A percentile compares a stretch with the other conserved stretches of the same genome.
These are phyloP conservation scores for Cheilosia urbana DNA, from an alignment of 2,888 invertebrate genomes.

Conservation along the genomic window DNA sequence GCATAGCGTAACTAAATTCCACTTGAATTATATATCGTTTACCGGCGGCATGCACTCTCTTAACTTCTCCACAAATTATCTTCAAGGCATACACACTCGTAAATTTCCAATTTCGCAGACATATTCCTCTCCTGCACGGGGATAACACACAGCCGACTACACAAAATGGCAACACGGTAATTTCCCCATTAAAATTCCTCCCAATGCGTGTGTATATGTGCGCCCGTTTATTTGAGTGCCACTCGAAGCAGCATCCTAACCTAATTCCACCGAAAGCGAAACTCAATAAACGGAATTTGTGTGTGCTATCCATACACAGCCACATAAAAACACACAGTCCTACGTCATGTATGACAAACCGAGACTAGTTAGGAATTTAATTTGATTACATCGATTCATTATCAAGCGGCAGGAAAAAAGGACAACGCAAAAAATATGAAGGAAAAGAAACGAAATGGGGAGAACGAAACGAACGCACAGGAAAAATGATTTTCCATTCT, in stretches of 20 bases:
- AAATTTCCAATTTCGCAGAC: slow-evolving; percentile 61
- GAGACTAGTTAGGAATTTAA: slow-evolving; percentile 67
- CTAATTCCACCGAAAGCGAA: slow-evolving; percentile 65
- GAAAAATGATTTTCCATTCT: slow-evolving; percentile 32
- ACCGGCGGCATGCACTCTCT: slow-evolving; percentile 5
- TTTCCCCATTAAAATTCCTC: slow-evolving; percentile 66
- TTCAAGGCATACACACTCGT: slow-evolving; percentile 43
- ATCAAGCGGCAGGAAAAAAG: slow-evolving; percentile 44
- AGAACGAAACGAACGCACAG: slow-evolving; percentile 1
- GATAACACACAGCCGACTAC: not conserved
- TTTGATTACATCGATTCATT: slow-evolving; percentile 74
- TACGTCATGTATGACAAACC: slow-evolving; percentile 20
- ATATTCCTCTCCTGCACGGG: slow-evolving; percentile 1
- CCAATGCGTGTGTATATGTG: slow-evolving; percentile 26
- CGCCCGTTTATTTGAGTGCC: slow-evolving; percentile 17
- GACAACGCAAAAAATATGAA: not conserved
- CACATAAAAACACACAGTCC: slow-evolving; percentile 1
- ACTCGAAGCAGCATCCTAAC: slow-evolving; percentile 42
- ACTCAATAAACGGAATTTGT: slow-evolving; percentile 65
- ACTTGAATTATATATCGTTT: slow-evolving; percentile 43
- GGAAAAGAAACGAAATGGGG: not conserved
- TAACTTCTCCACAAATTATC: slow-evolving; percentile 50
- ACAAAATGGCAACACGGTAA: slow-evolving; percentile 40
- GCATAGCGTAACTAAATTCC: slow-evolving; percentile 38
- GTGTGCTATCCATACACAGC: slow-evolving; percentile 23